Conservation (phyloP, 2,888 invertebrate species). For the Oxycera nigricornis region DNA sequence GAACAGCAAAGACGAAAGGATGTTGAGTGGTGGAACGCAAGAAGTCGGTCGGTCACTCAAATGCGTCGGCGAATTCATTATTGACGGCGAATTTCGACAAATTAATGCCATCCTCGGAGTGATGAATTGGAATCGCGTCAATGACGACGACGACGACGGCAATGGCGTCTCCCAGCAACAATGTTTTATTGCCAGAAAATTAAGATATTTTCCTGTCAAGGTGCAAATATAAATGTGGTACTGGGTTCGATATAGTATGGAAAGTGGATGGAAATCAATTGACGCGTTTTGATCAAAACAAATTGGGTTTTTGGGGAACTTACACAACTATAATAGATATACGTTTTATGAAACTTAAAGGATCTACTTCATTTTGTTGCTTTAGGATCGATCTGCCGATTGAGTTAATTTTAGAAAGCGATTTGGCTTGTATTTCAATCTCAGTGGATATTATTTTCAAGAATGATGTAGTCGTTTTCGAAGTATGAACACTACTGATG, state of each 20-base stretch:
- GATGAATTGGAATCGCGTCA: conserved; percentile 40
- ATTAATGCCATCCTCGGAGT: conserved; percentile 43
- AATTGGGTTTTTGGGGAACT: too few relatives aligned
- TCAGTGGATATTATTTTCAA: too few relatives aligned
- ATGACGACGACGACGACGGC: conserved; percentile 22
- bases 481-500: not conserved
- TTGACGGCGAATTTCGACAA: conserved; percentile 41
- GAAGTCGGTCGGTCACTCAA: conserved; percentile 7
- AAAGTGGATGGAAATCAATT: too few relatives aligned
- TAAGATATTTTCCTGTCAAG: conserved; percentile 22
- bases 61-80: conserved; percentile 42
- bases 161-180: conserved; percentile 2
- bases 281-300: too few relatives aligned
- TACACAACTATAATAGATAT: too few relatives aligned
- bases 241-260: too few relatives aligned
- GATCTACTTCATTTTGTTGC: too few relatives aligned
- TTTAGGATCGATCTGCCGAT: too few relatives aligned
- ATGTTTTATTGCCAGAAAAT: conserved; percentile 1
- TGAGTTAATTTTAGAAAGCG: too few relatives aligned
- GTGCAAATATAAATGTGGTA: not conserved
- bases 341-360: too few relatives aligned
- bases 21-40: not conserved
- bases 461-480: too few relatives aligned
- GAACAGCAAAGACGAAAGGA: not conserved
- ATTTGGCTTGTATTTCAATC: not conserved